phyloP scores from a whole-genome alignment of 2,888 invertebrate species.

The Nipponacmea schrenckii region DNA sequence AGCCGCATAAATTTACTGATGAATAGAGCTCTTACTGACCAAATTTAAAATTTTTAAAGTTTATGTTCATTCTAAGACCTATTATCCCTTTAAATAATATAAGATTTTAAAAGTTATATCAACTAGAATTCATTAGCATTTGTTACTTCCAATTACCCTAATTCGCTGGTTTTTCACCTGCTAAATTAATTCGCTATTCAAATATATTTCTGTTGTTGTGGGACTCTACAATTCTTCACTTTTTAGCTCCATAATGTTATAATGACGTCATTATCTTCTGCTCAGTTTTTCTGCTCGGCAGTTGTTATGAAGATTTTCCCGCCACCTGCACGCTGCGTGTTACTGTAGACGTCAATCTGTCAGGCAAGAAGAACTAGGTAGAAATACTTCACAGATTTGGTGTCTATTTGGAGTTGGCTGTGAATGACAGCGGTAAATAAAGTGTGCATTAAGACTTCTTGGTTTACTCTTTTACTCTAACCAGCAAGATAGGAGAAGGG shows the following conservation, averaged over 20 bases:
- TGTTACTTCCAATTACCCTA: no score
- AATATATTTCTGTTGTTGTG: no score
- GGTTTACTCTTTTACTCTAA: background rate
- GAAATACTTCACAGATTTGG: conserved; percentile 20
- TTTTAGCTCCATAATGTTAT: background rate
- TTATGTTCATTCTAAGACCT: no score
- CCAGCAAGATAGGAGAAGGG: background rate
- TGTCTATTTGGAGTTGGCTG: conserved; percentile 15
- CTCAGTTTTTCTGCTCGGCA: background rate
- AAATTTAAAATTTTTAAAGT: no score
- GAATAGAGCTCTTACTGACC: no score
- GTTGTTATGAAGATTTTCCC: background rate
- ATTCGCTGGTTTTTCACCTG: no score
- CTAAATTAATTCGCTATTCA: no score
- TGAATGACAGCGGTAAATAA: conserved; percentile 22
- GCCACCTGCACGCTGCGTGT: conserved; percentile 19
- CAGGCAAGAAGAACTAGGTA: conserved; percentile 15
- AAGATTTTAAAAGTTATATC: no score
- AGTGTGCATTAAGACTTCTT: conserved; percentile 12
- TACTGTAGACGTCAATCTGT: conserved; percentile 16
- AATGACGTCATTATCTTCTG: conserved; percentile 2
- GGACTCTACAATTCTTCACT: no score
- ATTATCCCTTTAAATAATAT: no score
- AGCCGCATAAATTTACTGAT: no score
- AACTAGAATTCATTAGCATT: no score